Conservation (phyloP, 2,113 vertebrate genomes). For the Ictalurus furcatus region DNA sequence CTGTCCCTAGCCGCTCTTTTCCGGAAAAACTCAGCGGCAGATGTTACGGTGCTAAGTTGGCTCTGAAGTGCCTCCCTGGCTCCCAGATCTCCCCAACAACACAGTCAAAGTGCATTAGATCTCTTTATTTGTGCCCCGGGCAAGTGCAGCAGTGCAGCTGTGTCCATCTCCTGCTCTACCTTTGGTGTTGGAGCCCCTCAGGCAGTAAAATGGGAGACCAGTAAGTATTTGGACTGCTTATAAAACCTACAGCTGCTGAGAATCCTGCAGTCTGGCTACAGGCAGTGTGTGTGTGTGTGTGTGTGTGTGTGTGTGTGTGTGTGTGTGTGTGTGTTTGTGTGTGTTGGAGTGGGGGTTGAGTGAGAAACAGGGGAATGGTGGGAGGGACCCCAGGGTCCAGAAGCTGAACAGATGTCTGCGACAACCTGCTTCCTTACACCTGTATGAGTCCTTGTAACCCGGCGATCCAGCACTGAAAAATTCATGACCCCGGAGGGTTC, state of each 20-base stretch:
- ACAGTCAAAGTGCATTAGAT: conserved; percentile 90
- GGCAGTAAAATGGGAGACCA: conserved; percentile 82
- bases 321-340: conserved; percentile 5
- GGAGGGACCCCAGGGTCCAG: conserved; percentile 65
- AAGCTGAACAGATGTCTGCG: conserved; percentile 82
- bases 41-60: conserved; percentile 84
- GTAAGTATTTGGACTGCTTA: conserved; percentile 64
- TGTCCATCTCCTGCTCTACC: conserved; percentile 87
- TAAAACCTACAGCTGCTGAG: conserved; percentile 80
- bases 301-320: conserved; percentile 2
- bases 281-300: conserved; percentile 60
- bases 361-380: conserved; percentile 39
- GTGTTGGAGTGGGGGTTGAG: neutral
- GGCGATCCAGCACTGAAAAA: conserved; percentile 73
- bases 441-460: conserved; percentile 77
- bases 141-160: conserved; percentile 91
- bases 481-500: conserved; percentile 79
- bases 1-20: conserved; percentile 84
- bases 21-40: conserved; percentile 86
- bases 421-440: conserved; percentile 88
- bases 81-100: conserved; percentile 82
- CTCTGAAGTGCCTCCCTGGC: conserved; percentile 90
- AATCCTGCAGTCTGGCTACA: conserved; percentile 76
- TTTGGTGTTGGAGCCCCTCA: conserved; percentile 88
- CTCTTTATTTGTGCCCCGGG: conserved; percentile 92